Conservation (phyloP, 1,140 invertebrate genomes). For the Meteorus sp. region DNA sequence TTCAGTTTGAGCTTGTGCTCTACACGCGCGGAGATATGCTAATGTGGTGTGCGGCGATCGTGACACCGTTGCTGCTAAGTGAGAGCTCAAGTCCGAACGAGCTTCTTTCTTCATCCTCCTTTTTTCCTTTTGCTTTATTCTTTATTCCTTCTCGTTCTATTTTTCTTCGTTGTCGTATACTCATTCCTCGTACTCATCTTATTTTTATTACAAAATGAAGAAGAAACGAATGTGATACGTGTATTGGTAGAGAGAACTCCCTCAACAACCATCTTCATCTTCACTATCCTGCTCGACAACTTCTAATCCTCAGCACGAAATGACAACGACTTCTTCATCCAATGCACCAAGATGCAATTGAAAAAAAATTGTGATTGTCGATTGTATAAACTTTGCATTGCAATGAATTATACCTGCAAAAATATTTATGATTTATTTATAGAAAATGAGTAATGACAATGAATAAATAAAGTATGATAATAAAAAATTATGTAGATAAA, state of each 20-base stretch:
- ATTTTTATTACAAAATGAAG: slow-evolving; percentile 4
- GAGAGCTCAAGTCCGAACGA: slow-evolving; percentile 31
- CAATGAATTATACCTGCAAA: slow-evolving; percentile 2
- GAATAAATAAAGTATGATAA: no score
- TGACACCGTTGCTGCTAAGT: slow-evolving; percentile 34
- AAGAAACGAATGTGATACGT: no score
- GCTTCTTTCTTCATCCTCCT: slow-evolving; percentile 13
- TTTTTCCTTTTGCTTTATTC: slow-evolving; percentile 3
- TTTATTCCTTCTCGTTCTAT: neutral
- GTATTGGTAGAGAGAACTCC: no score
- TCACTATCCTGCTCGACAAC: neutral
- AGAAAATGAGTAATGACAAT: no score
- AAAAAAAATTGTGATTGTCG: slow-evolving; percentile 1
- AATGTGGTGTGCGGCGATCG: slow-evolving; percentile 34
- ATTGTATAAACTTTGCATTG: slow-evolving; percentile 10
- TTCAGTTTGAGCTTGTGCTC: slow-evolving; percentile 26
- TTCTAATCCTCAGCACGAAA: slow-evolving; percentile 13
- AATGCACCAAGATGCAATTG: no score
- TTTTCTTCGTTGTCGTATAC: neutral
- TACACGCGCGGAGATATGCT: slow-evolving; percentile 39
- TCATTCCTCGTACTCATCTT: neutral
- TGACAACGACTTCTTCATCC: slow-evolving; percentile 24
- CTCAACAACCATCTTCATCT: slow-evolving; percentile 6
- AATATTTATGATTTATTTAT: no score
- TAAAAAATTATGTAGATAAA: no score